Percentiles rank a stretch among this genome's conserved stretches.
Conservation (phyloP, 2,888 invertebrate genomes). For the Napeogenes sylphis region DNA sequence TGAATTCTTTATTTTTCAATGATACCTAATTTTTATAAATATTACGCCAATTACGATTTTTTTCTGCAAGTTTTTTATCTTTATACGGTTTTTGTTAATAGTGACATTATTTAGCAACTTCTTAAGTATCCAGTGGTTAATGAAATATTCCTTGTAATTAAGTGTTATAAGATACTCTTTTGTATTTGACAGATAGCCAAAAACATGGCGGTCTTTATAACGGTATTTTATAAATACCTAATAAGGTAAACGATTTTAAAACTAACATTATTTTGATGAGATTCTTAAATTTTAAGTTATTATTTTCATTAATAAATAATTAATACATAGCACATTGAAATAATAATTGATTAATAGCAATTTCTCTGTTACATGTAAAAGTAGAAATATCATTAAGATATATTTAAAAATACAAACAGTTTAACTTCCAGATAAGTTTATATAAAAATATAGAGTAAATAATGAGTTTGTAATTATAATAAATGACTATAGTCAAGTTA, state of each 20-base stretch:
- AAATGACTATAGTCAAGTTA: neutral
- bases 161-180: conserved; percentile 16
- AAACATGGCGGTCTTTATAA: conserved; percentile 17
- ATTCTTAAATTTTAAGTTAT: conserved; percentile 1
- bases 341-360: no score
- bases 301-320: neutral
- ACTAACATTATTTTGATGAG: neutral
- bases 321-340: no score
- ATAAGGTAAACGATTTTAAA: neutral
- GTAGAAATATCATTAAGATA: no score
- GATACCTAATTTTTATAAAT: neutral
- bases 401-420: no score
- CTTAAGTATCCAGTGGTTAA: conserved; percentile 8
- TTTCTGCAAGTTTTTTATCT: neutral
- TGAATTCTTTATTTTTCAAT: neutral
- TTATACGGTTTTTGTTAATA: neutral
- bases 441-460: neutral
- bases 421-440: neutral
- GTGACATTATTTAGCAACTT: conserved; percentile 1
- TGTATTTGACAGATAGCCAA: conserved; percentile 2
- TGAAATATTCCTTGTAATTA: conserved; percentile 20
- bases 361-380: no score
- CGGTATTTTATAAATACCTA: conserved; percentile 5
- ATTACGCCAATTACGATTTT: neutral
- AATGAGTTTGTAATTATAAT: neutral